Conservation (phyloP, 2,888 invertebrate species). For the Macropis europaea region DNA sequence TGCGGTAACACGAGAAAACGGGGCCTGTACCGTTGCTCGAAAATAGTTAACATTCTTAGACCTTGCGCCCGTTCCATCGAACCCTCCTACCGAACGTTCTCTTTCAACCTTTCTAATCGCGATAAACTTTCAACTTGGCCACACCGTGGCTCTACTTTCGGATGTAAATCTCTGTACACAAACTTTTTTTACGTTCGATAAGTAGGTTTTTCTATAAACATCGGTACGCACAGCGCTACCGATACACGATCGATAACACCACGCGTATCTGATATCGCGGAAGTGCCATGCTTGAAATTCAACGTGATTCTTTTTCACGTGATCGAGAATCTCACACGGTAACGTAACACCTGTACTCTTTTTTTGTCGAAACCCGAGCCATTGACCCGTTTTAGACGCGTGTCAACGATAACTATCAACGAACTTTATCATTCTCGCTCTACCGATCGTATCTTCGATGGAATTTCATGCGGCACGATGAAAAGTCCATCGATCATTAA, state of each 20-base stretch:
- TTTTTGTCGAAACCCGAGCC: conserved; percentile 23
- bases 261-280: conserved; percentile 36
- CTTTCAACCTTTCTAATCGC: conserved; percentile 41
- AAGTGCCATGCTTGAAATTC: conserved; percentile 44
- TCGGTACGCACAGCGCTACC: background rate
- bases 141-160: conserved; percentile 10
- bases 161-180: background rate
- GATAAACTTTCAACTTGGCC: conserved; percentile 22
- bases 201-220: background rate
- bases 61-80: conserved; percentile 25
- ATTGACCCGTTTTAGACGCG: conserved; percentile 45
- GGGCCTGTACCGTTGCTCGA: conserved; percentile 38
- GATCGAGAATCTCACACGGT: conserved; percentile 24
- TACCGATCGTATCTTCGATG: background rate
- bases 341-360: conserved; percentile 36
- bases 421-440: background rate
- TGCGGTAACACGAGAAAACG: conserved; percentile 45
- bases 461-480: background rate
- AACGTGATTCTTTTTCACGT: conserved; percentile 13
- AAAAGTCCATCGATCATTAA: background rate
- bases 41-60: conserved; percentile 48
- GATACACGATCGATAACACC: conserved; percentile 25
- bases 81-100: conserved; percentile 16
- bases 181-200: background rate
- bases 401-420: conserved; percentile 38